phyloP scores from a whole-genome alignment of 2,797 vertebrate species.

The Oryzias dopingdopingensis region DNA sequence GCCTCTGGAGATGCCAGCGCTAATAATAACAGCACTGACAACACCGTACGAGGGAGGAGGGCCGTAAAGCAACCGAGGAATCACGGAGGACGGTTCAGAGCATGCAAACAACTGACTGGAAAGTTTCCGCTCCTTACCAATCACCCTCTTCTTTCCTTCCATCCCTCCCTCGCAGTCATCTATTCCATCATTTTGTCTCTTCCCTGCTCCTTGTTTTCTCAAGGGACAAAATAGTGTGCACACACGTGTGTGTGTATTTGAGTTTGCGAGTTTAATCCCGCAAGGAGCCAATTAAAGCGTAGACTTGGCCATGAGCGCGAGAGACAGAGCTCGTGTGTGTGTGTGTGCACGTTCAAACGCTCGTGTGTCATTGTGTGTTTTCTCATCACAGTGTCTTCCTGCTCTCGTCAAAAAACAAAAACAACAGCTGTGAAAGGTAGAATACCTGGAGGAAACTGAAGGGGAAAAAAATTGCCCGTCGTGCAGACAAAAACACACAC shows the following conservation, averaged over 20 bases:
- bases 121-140: slow-evolving; percentile 58
- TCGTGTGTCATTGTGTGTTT: slow-evolving; percentile 36
- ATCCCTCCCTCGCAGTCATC: slow-evolving; percentile 53
- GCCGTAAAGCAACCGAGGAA: slow-evolving; percentile 26
- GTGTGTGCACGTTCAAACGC: slow-evolving; percentile 19
- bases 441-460: slow-evolving; percentile 65
- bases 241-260: slow-evolving; percentile 45
- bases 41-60: slow-evolving; percentile 60
- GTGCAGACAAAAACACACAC: slow-evolving; percentile 49
- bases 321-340: slow-evolving; percentile 49
- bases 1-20: slow-evolving; percentile 53
- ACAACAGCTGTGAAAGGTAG: slow-evolving; percentile 72
- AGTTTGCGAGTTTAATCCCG: slow-evolving; percentile 63
- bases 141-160: slow-evolving; percentile 1
- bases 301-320: slow-evolving; percentile 65
- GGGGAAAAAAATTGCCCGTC: slow-evolving; percentile 54
- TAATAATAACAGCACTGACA: slow-evolving; percentile 68
- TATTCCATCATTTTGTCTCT: slow-evolving; percentile 69
- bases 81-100: slow-evolving; percentile 42
- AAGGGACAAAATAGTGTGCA: slow-evolving; percentile 20
- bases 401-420: slow-evolving; percentile 65
- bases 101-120: slow-evolving; percentile 53
- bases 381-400: slow-evolving; percentile 45
- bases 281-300: slow-evolving; percentile 81
- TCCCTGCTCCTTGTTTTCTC: slow-evolving; percentile 43